Conservation (phyloP, 1,140 invertebrate species). For the Neodiprion pinetum region DNA sequence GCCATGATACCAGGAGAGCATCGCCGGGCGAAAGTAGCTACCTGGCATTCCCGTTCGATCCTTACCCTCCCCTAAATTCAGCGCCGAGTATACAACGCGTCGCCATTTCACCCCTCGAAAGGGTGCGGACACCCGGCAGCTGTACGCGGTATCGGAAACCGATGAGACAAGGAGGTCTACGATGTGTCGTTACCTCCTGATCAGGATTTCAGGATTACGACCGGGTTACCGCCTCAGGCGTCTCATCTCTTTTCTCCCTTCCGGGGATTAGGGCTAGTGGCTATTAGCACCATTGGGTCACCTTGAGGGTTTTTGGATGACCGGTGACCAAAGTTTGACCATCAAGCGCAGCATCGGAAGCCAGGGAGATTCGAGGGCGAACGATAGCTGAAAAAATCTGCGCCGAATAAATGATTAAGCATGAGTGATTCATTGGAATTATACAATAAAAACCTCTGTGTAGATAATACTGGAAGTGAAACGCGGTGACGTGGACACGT, state of each 20-base stretch:
- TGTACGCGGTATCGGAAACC: conserved; percentile 37
- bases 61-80: neutral
- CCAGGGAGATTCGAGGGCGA: no score
- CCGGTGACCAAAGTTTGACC: no score
- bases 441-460: no score
- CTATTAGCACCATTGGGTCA: no score
- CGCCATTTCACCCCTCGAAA: neutral
- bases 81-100: neutral
- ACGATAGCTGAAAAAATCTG: no score
- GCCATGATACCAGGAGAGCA: conserved; percentile 51
- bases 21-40: conserved; percentile 2
- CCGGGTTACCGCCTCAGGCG: conserved; percentile 9
- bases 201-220: conserved; percentile 44
- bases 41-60: neutral
- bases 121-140: conserved; percentile 27
- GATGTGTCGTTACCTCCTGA: conserved; percentile 38
- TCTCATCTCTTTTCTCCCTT: neutral
- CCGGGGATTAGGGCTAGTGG: no score
- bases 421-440: no score
- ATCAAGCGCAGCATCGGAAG: no score
- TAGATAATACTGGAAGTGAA: no score
- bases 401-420: no score
- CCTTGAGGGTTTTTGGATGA: no score
- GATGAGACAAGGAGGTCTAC: conserved; percentile 47
- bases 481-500: no score